Evolutionary conservation across 2,888 invertebrate genomes (phyloP), one percentile per base, ranked within the genome.

Genomic region (Loripinus fragilis): DNA sequence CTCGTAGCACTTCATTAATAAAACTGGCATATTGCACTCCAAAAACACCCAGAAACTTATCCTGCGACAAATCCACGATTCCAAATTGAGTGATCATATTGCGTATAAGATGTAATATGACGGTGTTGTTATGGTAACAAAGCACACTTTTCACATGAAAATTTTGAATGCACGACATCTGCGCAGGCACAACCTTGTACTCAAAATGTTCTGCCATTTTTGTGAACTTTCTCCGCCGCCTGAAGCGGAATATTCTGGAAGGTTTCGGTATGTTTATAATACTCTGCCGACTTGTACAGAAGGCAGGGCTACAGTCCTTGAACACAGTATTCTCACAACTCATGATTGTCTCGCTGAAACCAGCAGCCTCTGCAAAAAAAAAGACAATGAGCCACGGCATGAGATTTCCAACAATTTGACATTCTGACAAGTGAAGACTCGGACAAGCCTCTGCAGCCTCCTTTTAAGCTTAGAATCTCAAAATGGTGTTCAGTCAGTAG

Each of bases 131-230:
- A 38, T 91, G 90, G 83, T 90, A 91, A 81, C 93, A 93, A 7
- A 93, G 84, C 7, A 93, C 93, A 80, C 92, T 91, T 78, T 91
- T 92, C 5, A 93, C 93, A 69, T 93, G 92, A 85, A 93, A 93
- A 81, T 93, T 92, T 83, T 93, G 93, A 71, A 93, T 92, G 28
- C 93, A 93, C 0, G 93, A 93, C 78, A 93, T 87, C 83, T 93
- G 93, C 20, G 93, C 93, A 17, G 93, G 93, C 66, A 93, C 93
- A 85, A 93, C 93, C 86, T 93, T 93, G 89, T 93, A 93, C 78
- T 93, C 93, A 81, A 93, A 93, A 87, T 93, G 93, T 85, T 93
- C 93, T 0, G 93, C 93, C 93, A 93, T 93, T 85, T 93, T 93
- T 20, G 93, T 91, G 85, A 93, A 93, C 81, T 93, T 93, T 83